Evolutionary conservation across 2,888 invertebrate species (phyloP), one percentile per base, ranked within the genome.

Genomic region (Standfussiana lucernea): DNA sequence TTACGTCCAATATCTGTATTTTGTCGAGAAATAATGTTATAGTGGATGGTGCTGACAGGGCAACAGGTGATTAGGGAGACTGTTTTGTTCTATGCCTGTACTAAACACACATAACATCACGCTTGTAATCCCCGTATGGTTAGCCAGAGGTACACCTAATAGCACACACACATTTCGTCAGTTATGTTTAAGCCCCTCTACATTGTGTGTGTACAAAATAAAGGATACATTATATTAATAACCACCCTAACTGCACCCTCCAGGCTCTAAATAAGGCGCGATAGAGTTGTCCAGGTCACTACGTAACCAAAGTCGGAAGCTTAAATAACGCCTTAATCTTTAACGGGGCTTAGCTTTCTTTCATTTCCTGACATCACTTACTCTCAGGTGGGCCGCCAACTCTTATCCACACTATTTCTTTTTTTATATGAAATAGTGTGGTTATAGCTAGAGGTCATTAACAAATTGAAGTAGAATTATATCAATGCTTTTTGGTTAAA

Each of bases 1-100:
- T 83, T 64, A 61, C 68, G 67, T 80, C 64, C 76, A 80, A 85
- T 82, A 79, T 67, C 66, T 81, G 72, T 82, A 78, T 75, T 75
- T 75, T 71, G 64, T 67, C 15, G 73, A 62, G 42, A 71, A 75
- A 77, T 77, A 72, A 74, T 72, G 74, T 59, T 65, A 65, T 64
- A 59, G 61, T 61, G 13, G 18, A 53, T 47, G 70, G 50, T 65
- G 47, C 64, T 72, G 59, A 53, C 32, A 53, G 32, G 42, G 37
- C 32, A 72, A 47, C 37, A 53, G 15, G 56, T 37, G 21, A 56
- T 50, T 53, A 47, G 24, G 1, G 3, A 40, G 18, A 70, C 28
- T 40, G 13, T 75, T 75, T 76, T 35, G 6, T 42, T 40, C 10
- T 37, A 7, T 72, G n/a, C 21, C 18, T n/a, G 28, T 77, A 32